Evolutionary conservation across 2,113 vertebrate genomes (phyloP), one percentile per base, ranked within the genome.

Genomic region (human): DNA sequence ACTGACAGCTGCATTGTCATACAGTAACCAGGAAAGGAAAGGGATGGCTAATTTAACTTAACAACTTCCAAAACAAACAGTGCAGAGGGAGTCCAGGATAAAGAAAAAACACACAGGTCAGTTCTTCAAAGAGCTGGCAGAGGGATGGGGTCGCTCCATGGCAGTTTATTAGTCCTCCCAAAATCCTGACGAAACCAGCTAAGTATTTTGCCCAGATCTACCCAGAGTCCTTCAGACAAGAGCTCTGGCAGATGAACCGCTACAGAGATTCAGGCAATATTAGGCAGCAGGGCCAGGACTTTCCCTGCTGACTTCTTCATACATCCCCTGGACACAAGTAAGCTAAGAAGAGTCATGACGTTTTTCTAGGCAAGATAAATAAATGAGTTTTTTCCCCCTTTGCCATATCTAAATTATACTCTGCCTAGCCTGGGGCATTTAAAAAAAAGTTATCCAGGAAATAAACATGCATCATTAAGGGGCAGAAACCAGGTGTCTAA

Each of bases 31-130:
- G 78, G 89, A 89, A 97, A 84, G 87, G 89, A 89, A 88, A 92
- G 78, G 38, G 84, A 89, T 81, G 92, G 97, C 94, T 97, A 94
- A 95, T 97, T 97, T 93, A 95, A 97, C 94, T 92, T 94, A 88
- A 90, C 59, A 92, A 92, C 95, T 96, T 95, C 96, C 90, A 90
- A 96, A 91, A 95, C 95, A 94, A 85, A 80, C 83, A 95, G 92
- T 2, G 80, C 86, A 18, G 93, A 98, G 98, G 98, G 38, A 98
- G 95, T 84, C 68, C 30, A 84, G 95, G 98, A 91, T 96, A 98
- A 97, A 87, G 73, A 96, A 98, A 95, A 98, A 96, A 96, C 93
- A 93, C 59, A 38, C 79, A 80, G 55, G 94, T 92, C 79, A 92
- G 89, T 95, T 96, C 93, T 94, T 97, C 82, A 89, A 61, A 96